Evolutionary conservation across 2,113 vertebrate species (phyloP), one percentile per base, ranked within the genome.

Genomic region (Eulacestoma nigropectus): DNA sequence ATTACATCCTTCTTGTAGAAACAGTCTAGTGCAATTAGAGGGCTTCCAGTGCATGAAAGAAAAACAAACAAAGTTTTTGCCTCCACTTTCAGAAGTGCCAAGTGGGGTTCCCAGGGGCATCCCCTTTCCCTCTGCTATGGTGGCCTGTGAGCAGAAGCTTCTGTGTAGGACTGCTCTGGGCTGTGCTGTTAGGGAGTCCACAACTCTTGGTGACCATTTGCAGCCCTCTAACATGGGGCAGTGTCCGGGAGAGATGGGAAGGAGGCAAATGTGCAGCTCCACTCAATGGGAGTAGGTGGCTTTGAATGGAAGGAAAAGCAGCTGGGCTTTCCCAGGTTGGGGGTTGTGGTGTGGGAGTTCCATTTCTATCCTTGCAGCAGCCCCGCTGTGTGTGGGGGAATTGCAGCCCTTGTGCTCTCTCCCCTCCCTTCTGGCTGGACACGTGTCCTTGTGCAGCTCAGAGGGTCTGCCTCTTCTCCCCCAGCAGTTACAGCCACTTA

Each of bases 1-100:
- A 98, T 98, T 98, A 97, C 81, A 95, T 57, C 84, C 76, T 96
- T 97, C 93, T 96, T 68, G 0, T n/a, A 93, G 91, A 98, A 98
- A 96, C 70, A 96, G 91, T 92, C 91, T 97, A 90, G 74, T 56
- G 93, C 90, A 97, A 97, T 98, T 96, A 97, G 77, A 96, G 89
- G 92, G 62, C 77, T 97, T 96, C 44, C 65, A 92, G 88, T 33
- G 30, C 47, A 37, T 57, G 30, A 74, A 95, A 94, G 79, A 84
- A 97, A 95, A 95, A 86, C 62, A 90, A 96, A 67, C 62, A 65
- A 76, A 90, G 70, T 90, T 95, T 74, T 85, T 75, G 49, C 73
- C 73, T 83, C 39, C 26, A 44, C 12, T 84, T 82, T 11, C 15
- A n/a, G 67, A 88, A 73, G 23, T 55, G 22, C 41, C 41, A 68